Evolutionary conservation across 2,113 vertebrate genomes (phyloP).

Genomic region (Tenrec ecaudatus): DNA sequence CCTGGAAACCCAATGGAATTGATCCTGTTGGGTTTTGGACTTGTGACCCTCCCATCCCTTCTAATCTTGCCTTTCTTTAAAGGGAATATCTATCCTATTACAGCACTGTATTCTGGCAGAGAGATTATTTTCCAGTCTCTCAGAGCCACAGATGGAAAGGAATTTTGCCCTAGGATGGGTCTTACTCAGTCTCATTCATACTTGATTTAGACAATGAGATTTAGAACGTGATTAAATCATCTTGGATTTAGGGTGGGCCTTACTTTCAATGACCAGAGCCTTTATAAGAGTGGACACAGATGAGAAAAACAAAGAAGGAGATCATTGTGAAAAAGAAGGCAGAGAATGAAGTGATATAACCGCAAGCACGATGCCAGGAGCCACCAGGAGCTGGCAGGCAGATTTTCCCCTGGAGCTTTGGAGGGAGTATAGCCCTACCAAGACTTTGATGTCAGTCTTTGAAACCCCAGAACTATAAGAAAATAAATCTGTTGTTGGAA

Average conservation of each 20-base stretch:
- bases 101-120: neutral
- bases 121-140: neutral
- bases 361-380: too few relatives aligned
- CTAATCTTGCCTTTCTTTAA: neutral
- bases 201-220: neutral
- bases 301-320: neutral
- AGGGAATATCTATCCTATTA: neutral
- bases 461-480: too few relatives aligned
- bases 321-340: too few relatives aligned
- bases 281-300: too few relatives aligned
- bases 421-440: too few relatives aligned
- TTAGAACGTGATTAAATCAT: neutral
- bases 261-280: too few relatives aligned
- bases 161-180: neutral
- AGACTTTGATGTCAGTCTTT: too few relatives aligned
- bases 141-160: neutral
- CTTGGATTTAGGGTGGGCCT: neutral
- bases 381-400: too few relatives aligned
- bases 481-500: too few relatives aligned
- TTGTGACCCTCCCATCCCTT: neutral
- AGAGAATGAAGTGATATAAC: too few relatives aligned
- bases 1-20: neutral
- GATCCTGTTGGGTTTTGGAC: neutral
- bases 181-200: neutral
- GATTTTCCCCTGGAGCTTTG: too few relatives aligned